Conservation (phyloP, 2,797 vertebrate genomes). For the Pelodytes ibericus region DNA sequence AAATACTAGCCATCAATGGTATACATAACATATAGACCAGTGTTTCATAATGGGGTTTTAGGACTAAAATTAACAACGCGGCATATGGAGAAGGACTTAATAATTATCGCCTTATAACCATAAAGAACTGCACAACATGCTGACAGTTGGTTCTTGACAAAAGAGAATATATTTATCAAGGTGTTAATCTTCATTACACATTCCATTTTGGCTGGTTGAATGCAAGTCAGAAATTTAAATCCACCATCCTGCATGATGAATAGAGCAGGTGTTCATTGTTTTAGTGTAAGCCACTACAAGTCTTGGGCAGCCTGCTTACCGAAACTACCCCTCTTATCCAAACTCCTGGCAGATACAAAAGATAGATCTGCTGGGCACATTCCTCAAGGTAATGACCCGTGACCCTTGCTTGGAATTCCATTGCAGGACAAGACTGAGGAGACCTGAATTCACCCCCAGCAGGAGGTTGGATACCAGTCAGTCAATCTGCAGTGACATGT, state of each 20-base stretch:
- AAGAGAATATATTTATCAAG: neutral
- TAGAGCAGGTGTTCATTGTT: conserved; percentile 1
- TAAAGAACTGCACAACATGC: too few species aligned
- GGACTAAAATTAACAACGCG: too few species aligned
- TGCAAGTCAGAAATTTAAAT: neutral
- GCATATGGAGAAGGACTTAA: too few species aligned
- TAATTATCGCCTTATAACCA: too few species aligned
- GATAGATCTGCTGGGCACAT: conserved; percentile 32
- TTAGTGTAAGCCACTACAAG: neutral
- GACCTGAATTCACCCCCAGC: conserved; percentile 33
- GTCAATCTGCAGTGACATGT: conserved; percentile 28
- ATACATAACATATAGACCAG: too few species aligned
- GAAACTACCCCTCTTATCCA: conserved; percentile 9
- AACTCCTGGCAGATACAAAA: neutral
- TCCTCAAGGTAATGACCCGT: conserved; percentile 30
- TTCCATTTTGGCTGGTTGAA: neutral
- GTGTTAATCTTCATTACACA: neutral
- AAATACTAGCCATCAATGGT: too few species aligned
- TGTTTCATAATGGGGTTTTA: too few species aligned
- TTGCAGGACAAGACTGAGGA: neutral
- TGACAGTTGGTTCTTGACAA: neutral
- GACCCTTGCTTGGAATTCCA: conserved; percentile 33
- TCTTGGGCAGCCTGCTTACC: neutral
- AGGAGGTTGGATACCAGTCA: conserved; percentile 21
- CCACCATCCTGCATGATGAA: neutral